These are phyloP conservation scores for Leucophora obtusa DNA, from an alignment of 2,888 invertebrate genomes.

Conservation along the genomic window DNA sequence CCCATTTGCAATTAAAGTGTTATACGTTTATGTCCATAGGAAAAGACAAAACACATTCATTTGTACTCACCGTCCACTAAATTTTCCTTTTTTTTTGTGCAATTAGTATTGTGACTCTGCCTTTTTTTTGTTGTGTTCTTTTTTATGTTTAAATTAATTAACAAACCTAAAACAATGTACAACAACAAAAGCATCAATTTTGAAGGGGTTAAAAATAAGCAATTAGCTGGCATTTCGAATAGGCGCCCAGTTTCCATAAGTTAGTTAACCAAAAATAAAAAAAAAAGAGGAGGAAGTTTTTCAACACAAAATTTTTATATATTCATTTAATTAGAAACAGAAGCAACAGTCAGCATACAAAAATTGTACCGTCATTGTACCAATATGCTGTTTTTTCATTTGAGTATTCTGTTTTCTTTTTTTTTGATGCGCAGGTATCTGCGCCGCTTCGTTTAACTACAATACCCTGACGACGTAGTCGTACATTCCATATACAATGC, in stretches of 20 bases:
- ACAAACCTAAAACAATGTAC: conserved; percentile 69
- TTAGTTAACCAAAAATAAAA: conserved; percentile 36
- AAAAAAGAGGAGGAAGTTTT: conserved; percentile 51
- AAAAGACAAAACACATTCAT: conserved; percentile 2
- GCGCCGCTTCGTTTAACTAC: conserved; percentile 62
- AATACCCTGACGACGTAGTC: conserved; percentile 52
- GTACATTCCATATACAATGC: conserved; percentile 32
- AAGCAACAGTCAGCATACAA: conserved; percentile 55
- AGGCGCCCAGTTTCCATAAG: conserved; percentile 66
- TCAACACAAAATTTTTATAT: conserved; percentile 41
- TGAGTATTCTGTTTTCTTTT: conserved; percentile 26
- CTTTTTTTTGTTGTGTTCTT: conserved; percentile 57
- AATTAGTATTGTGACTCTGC: conserved; percentile 64
- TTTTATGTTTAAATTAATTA: conserved; percentile 72
- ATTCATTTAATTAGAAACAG: conserved; percentile 61
- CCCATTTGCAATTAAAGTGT: background rate
- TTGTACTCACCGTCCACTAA: conserved; percentile 21
- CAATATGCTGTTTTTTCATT: conserved; percentile 35
- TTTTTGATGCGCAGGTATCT: conserved; percentile 61
- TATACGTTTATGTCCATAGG: conserved; percentile 4
- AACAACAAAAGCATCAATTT: conserved; percentile 61
- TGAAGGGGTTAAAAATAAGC: conserved; percentile 76
- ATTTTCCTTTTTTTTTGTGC: conserved; percentile 27
- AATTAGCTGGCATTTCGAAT: conserved; percentile 69
- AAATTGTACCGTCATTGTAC: conserved; percentile 57